These are phyloP conservation scores for Esox lucius DNA, from an alignment of 2,797 vertebrate species.

Conservation along the genomic window DNA sequence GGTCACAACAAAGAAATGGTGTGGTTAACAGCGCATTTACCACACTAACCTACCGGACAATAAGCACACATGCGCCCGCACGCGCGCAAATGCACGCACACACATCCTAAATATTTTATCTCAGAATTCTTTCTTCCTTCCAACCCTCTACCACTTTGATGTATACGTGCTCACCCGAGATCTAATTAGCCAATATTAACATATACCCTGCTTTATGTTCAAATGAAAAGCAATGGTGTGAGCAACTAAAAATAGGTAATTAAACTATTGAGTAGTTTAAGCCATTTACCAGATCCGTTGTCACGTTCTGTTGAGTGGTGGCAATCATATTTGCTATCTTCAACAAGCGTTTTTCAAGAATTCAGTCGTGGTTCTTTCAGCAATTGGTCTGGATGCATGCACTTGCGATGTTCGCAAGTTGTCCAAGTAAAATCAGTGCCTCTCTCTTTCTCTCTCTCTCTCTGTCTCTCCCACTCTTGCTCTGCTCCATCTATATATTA, in stretches of 20 bases:
- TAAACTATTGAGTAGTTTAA: constrained; percentile 5
- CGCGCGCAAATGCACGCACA: constrained; percentile 8
- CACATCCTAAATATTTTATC: constrained; percentile 1
- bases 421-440: constrained; percentile 26
- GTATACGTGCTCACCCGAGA: not conserved
- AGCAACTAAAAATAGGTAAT: not conserved
- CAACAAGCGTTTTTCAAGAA: constrained; percentile 40
- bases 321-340: constrained; percentile 76
- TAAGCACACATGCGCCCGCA: not conserved
- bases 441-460: constrained; percentile 23
- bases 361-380: constrained; percentile 41
- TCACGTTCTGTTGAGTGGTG: constrained; percentile 83
- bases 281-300: constrained; percentile 76
- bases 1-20: constrained; percentile 23
- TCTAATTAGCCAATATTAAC: constrained; percentile 1
- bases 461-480: constrained; percentile 6
- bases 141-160: not conserved
- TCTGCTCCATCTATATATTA: not conserved
- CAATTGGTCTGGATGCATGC: constrained; percentile 56
- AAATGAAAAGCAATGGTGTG: not conserved
- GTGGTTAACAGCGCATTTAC: constrained; percentile 4
- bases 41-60: constrained; percentile 8
- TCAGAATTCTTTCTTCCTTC: no score
- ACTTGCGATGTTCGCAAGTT: constrained; percentile 56
- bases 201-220: not conserved